A percentile compares a stretch with the other conserved stretches of the same genome.
Conservation (phyloP, 1,140 invertebrate genomes). For the Drosophila oshimai region DNA sequence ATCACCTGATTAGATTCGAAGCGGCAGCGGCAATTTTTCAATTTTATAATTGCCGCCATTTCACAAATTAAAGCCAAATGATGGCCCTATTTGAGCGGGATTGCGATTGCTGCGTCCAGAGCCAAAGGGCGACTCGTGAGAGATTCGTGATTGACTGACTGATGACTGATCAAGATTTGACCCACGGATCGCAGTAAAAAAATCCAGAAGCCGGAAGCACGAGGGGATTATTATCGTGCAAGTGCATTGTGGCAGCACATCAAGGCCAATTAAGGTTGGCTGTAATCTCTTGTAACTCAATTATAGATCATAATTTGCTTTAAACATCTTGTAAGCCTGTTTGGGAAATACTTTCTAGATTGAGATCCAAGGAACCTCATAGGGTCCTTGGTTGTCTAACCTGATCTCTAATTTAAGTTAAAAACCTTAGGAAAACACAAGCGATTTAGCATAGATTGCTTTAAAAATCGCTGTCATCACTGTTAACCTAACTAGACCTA, state of each 20-base stretch:
- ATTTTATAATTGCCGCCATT: constrained; percentile 35
- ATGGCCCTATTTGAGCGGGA: background rate
- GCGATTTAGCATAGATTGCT: background rate
- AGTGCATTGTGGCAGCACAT: background rate
- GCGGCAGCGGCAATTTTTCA: constrained; percentile 25
- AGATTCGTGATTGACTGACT: constrained; percentile 5
- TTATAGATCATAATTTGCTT: background rate
- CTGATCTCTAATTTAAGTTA: background rate
- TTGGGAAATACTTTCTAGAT: background rate
- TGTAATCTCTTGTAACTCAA: background rate
- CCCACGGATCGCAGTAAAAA: background rate
- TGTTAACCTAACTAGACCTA: background rate
- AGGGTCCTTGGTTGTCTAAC: too few relatives aligned
- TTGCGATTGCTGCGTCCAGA: background rate
- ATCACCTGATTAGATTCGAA: constrained; percentile 33
- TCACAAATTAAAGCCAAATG: constrained; percentile 1
- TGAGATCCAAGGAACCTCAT: too few relatives aligned
- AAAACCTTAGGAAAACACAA: too few relatives aligned
- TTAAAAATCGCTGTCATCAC: background rate
- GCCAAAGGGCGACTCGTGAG: constrained; percentile 1
- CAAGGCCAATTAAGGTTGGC: background rate
- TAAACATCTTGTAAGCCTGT: background rate
- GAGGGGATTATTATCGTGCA: background rate
- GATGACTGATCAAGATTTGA: background rate
- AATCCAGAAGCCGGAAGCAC: background rate